Conservation (phyloP, 2,888 invertebrate genomes). For the Philereme vetulata region DNA sequence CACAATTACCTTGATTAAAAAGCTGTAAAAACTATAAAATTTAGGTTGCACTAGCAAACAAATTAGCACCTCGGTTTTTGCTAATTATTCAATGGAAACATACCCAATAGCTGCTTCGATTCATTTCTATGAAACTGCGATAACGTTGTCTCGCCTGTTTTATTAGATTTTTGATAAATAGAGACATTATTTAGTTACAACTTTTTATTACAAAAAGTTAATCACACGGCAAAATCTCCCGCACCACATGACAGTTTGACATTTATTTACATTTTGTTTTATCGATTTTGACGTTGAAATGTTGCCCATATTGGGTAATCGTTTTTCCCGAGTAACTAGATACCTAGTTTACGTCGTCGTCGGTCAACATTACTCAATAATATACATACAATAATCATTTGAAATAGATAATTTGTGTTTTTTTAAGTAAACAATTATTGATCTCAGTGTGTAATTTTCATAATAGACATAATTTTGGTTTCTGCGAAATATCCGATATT, state of each 20-base stretch:
- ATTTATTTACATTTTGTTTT: too few species aligned
- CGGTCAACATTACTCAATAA: too few species aligned
- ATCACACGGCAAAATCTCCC: neutral
- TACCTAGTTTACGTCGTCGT: too few species aligned
- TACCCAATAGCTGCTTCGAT: constrained; percentile 60
- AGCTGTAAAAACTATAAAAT: constrained; percentile 21
- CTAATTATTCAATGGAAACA: constrained; percentile 44
- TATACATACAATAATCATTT: too few species aligned
- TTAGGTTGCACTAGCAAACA: constrained; percentile 4
- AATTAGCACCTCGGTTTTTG: constrained; percentile 31
- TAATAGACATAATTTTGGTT: too few species aligned
- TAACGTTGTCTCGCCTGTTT: constrained; percentile 59
- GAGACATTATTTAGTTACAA: constrained; percentile 60
- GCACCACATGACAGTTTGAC: constrained; percentile 2
- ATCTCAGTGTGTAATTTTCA: too few species aligned
- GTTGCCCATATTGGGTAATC: constrained; percentile 16
- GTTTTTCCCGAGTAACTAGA: constrained; percentile 12
- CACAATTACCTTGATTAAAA: neutral
- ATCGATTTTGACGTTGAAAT: constrained; percentile 30
- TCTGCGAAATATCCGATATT: too few species aligned
- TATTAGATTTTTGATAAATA: constrained; percentile 64
- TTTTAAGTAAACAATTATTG: too few species aligned
- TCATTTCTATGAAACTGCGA: constrained; percentile 56
- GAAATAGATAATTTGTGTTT: too few species aligned
- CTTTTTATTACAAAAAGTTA: constrained; percentile 8